Evolutionary conservation across 2,797 vertebrate genomes (phyloP), one percentile per base, ranked within the genome.

Genomic region (Philypnodon macrostomus): DNA sequence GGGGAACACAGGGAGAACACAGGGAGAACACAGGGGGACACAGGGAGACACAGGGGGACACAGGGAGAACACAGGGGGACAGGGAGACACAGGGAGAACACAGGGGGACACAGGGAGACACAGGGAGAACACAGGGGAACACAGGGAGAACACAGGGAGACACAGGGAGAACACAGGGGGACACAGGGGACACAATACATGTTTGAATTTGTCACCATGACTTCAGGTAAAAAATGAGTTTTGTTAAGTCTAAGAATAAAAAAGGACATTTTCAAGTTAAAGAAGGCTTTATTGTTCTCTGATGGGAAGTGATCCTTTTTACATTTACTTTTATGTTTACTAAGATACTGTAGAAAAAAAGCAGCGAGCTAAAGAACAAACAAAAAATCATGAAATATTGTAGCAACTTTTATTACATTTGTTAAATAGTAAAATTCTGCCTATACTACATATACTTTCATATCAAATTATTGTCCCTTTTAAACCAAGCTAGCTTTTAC

Each of bases 291-390:
- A 39, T 51, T 58, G 7, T 57, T 42, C 29, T 49, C 17, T 30
- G 12, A 73, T 58, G 62, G 68, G 41, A 64, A 77, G 68, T 75
- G 74, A 86, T 79, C 82, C 71, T 14, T 47, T 86, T 86, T 83
- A 39, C 35, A 70, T 50, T 72, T 44, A 48, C 55, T 46, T 47
- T 46, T 62, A 73, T 40, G 51, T 54, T 33, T 11, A 69, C 34
- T 38, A 13, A 46, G 21, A 44, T 54, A 47, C 59, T 77, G 23
- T 51, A 61, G 39, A 41, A 39, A 24, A 69, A 59, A 41, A 56
- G n/a, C 12, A 47, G 50, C 23, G 2, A 19, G 7, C 47, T 63
- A 63, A 47, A 16, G 44, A 15, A 44, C 7, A n/a, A 17, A 54
- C 33, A 46, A 15, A 37, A 16, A 44, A 1, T 14, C 1, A 30